Evolutionary conservation across 2,113 vertebrate species (phyloP).

Genomic region (Xiphophorus hellerii): DNA sequence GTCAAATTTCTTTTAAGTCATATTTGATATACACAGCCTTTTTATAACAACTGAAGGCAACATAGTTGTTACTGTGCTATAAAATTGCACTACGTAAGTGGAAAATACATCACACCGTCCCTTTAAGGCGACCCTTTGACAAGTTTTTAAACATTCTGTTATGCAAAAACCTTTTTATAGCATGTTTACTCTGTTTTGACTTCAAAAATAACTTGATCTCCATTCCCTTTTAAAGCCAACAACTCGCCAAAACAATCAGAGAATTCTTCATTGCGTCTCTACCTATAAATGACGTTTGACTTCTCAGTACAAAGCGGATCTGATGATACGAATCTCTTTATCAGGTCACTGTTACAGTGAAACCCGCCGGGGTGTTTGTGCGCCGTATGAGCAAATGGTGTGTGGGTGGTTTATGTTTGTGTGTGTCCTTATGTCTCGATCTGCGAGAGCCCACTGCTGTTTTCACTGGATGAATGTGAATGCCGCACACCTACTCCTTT

Average conservation of each 20-base stretch:
- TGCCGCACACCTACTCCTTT: conserved; percentile 65
- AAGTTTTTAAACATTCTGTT: not conserved
- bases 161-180: not conserved
- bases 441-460: conserved; percentile 52
- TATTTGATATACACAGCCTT: no score
- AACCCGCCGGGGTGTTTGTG: conserved; percentile 13
- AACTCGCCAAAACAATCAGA: not conserved
- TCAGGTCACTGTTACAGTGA: conserved; percentile 26
- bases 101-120: no score
- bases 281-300: conserved; percentile 17
- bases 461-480: conserved; percentile 66
- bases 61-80: no score
- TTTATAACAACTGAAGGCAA: no score
- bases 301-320: conserved; percentile 2
- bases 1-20: no score
- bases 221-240: no score
- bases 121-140: not conserved
- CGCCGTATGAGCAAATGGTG: conserved; percentile 26
- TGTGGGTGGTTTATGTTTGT: conserved; percentile 59
- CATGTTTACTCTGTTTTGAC: no score
- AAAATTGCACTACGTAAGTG: no score
- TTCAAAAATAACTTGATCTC: no score
- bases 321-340: conserved; percentile 15
- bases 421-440: conserved; percentile 44
- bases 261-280: not conserved